Conservation (phyloP, 2,797 vertebrate species). For the Rhinatrema bivittatum region DNA sequence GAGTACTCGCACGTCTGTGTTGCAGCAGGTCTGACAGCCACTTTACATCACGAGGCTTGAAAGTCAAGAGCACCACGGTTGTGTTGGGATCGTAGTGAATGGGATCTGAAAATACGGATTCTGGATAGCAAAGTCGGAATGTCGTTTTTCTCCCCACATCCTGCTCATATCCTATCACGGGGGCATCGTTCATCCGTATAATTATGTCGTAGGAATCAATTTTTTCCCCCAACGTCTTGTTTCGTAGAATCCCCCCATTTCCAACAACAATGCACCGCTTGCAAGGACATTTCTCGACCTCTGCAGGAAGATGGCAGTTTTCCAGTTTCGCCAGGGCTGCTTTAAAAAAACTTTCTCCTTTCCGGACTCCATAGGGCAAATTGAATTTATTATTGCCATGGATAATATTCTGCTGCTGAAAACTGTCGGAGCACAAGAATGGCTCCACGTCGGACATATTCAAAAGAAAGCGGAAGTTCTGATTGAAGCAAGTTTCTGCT, state of each 20-base stretch:
- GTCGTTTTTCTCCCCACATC: constrained; percentile 66
- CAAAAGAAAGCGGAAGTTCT: neutral
- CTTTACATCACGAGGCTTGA: constrained; percentile 58
- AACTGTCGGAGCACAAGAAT: constrained; percentile 53
- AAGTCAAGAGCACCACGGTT: constrained; percentile 49
- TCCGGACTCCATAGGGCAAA: constrained; percentile 56
- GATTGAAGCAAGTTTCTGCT: too few species aligned
- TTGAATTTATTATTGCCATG: constrained; percentile 40
- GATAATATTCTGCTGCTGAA: constrained; percentile 34
- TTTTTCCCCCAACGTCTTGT: too few species aligned
- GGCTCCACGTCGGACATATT: constrained; percentile 43
- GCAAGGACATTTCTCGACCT: too few species aligned
- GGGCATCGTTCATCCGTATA: constrained; percentile 69
- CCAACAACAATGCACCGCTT: too few species aligned
- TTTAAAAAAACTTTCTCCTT: too few species aligned
- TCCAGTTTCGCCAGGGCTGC: too few species aligned
- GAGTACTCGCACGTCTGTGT: constrained; percentile 44
- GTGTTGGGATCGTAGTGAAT: constrained; percentile 57
- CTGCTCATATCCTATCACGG: constrained; percentile 61
- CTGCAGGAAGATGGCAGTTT: too few species aligned
- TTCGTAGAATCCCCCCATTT: too few species aligned
- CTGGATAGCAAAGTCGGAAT: constrained; percentile 67
- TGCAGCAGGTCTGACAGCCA: constrained; percentile 56
- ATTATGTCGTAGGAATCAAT: too few species aligned
- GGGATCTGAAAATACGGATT: constrained; percentile 61